Percentiles rank a stretch among this genome's conserved stretches.
Conservation (phyloP, 2,888 invertebrate genomes). For the Drosophila setosimentum region DNA sequence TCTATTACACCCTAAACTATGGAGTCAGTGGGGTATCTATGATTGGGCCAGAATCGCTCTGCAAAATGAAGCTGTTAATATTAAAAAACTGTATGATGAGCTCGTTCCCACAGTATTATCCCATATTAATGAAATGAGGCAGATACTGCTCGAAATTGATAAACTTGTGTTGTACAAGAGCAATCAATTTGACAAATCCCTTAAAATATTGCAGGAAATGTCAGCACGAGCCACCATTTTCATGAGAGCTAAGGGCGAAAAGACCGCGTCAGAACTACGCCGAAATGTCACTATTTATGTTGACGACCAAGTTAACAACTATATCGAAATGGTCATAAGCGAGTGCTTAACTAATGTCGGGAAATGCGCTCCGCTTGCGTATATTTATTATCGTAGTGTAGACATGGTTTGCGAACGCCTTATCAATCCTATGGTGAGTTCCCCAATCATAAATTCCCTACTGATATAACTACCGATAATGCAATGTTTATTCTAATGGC, state of each 20-base stretch:
- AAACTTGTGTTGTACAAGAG: not conserved
- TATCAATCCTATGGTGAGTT: slow-evolving; percentile 5
- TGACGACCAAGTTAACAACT: not conserved
- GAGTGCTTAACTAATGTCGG: not conserved
- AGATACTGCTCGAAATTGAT: not conserved
- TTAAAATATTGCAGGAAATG: not conserved
- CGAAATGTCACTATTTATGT: not conserved
- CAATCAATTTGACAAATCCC: not conserved
- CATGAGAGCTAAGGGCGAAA: not conserved
- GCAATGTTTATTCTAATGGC: not conserved
- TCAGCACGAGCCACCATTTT: not conserved
- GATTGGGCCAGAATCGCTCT: not conserved
- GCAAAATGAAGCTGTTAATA: not conserved
- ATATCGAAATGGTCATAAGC: not conserved
- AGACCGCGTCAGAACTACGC: not conserved
- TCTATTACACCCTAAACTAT: not conserved
- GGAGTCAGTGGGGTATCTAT: slow-evolving; percentile 5
- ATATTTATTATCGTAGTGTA: not conserved
- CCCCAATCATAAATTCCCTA: not conserved
- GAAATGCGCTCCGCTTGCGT: not conserved
- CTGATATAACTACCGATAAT: not conserved
- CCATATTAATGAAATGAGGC: not conserved
- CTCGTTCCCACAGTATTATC: not conserved
- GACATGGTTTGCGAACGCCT: not conserved
- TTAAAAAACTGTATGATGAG: not conserved